Base-by-base conservation (phyloP, 2,888 invertebrate species). In the Nowickia ferox region DNA sequence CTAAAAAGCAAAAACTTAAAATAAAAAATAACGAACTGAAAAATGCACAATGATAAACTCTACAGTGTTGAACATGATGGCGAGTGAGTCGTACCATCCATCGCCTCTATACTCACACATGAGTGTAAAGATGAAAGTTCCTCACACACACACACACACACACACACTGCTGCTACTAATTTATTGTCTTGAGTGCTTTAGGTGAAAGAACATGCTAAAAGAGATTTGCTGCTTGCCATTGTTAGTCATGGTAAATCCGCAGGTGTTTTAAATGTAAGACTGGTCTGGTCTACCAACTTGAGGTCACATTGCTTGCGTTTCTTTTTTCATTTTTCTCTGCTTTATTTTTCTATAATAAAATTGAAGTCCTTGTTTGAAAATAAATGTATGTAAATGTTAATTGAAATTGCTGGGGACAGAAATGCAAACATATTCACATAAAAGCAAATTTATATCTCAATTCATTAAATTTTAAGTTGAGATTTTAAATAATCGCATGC, bases 231-330 rank as follows among this genome's bases (percentile, higher is more conserved):
- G 84, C 85, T 84, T 87, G 86, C 87, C 85, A 84, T 66, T 78
- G 87, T 84, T 89, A 88, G 90, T 88, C 89, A 89, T 88, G 88
- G 89, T 88, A 91, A 90, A 91, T 90, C 91, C 90, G 90, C 91
- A 90, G 90, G 91, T 91, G 90, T 90, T 80, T 74, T 75, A 81
- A 80, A 74, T 81, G 48, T 48, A 75, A 69, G 72, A 84, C 81
- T 87, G 81, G 80, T 84, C 81, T 87, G 81, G 80, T 84, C 80
- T 81, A 76, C 69, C 86, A 76, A 51, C 68, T 71, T 80, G 65
- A 65, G 80, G 76, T 79, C 63, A 71, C 53, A 75, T 72, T 68
- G 82, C 48, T 79, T 38, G 46, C 53, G 17, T 69, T 72, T 71
- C 69, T 65, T 65, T 53, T 53, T 44, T 55, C 66, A 19, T 30